Evolutionary conservation across 1,140 invertebrate species (phyloP).

Genomic region (Aricia agestis): DNA sequence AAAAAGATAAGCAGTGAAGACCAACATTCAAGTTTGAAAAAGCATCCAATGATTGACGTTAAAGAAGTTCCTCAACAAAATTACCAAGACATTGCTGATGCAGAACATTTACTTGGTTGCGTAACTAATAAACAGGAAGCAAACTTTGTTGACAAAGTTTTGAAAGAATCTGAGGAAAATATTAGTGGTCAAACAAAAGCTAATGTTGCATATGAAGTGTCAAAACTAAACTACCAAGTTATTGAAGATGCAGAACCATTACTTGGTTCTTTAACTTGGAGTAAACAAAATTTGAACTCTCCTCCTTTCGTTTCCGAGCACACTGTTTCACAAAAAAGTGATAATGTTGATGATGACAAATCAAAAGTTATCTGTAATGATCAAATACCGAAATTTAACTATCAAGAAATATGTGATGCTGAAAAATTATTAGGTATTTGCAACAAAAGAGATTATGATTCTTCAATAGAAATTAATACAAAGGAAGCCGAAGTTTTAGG

Average conservation of each 20-base stretch:
- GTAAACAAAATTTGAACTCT: not conserved
- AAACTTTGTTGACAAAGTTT: not conserved
- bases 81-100: conserved; percentile 44
- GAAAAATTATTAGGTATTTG: conserved; percentile 31
- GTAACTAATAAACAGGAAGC: not conserved
- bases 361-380: not conserved
- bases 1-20: not conserved
- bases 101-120: conserved; percentile 37
- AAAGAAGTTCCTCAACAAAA: conserved; percentile 33
- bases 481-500: not conserved
- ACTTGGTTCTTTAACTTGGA: conserved; percentile 14
- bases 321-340: not conserved
- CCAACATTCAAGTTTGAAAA: not conserved
- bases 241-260: conserved; percentile 32
- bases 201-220: not conserved
- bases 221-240: conserved; percentile 27
- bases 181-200: not conserved
- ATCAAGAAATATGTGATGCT: conserved; percentile 40
- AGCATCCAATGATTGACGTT: not conserved
- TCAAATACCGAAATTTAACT: conserved; percentile 32
- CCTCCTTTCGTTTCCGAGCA: too few species aligned
- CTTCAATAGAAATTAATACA: not conserved
- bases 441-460: not conserved
- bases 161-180: not conserved
- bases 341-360: not conserved